Conservation (phyloP, 1,140 invertebrate species). For the Triops cancriformis region DNA sequence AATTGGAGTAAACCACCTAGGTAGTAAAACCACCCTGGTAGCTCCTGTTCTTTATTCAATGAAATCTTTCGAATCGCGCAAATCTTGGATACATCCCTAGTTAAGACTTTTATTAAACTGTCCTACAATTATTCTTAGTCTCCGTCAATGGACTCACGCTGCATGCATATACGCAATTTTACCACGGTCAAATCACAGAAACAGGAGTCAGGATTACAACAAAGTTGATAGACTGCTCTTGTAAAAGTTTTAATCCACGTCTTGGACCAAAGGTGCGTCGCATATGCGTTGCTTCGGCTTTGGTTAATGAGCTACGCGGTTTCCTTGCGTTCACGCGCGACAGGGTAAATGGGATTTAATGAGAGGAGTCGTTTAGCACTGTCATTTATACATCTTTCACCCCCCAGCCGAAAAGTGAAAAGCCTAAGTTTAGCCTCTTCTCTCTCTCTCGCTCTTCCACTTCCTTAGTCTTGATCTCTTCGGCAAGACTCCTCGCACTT, state of each 20-base stretch:
- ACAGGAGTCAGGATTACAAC: too few species aligned
- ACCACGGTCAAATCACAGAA: too few species aligned
- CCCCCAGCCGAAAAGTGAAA: not conserved
- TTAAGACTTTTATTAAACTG: too few species aligned
- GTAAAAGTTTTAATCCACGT: not conserved
- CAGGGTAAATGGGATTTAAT: conserved; percentile 14
- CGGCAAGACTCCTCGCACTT: not conserved
- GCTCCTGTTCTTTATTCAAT: too few species aligned
- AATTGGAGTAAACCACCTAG: too few species aligned
- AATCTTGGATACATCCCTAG: too few species aligned
- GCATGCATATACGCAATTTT: too few species aligned
- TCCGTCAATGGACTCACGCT: too few species aligned
- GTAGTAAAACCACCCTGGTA: too few species aligned
- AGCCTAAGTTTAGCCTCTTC: not conserved
- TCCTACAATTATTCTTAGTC: too few species aligned
- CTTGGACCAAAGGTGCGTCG: not conserved
- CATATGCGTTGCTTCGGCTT: not conserved
- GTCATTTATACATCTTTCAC: not conserved
- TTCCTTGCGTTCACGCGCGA: not conserved
- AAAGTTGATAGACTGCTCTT: not conserved
- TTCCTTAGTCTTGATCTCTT: not conserved
- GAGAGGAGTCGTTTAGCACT: conserved; percentile 10
- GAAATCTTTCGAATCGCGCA: too few species aligned
- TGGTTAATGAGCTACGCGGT: not conserved
- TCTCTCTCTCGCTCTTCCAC: not conserved